phyloP scores from a whole-genome alignment of 2,888 invertebrate species.

The Biston betularia region DNA sequence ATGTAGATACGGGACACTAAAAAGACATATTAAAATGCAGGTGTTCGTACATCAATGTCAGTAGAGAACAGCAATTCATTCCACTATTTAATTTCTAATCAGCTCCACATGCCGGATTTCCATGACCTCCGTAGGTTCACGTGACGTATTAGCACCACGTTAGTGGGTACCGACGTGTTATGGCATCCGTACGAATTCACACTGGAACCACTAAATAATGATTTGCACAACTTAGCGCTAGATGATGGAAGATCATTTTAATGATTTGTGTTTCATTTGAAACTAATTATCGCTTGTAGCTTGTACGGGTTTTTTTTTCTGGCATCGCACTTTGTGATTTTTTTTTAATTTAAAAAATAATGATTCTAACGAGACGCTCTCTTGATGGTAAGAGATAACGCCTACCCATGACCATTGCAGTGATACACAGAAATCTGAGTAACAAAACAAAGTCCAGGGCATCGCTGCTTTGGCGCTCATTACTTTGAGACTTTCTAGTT shows the following conservation, averaged over 20 bases:
- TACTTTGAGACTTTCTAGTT: too few species aligned
- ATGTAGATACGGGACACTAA: too few species aligned
- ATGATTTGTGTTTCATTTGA: constrained; percentile 18
- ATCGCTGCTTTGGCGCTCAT: too few species aligned
- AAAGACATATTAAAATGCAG: too few species aligned
- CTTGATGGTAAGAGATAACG: too few species aligned
- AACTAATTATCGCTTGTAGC: constrained; percentile 23
- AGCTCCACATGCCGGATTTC: constrained; percentile 4
- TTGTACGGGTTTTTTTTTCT: not conserved
- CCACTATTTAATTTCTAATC: not conserved
- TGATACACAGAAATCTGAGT: too few species aligned
- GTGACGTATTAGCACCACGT: constrained; percentile 19
- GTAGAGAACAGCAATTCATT: not conserved
- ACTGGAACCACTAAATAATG: constrained; percentile 41
- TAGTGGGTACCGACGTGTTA: constrained; percentile 14
- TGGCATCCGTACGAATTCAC: constrained; percentile 19
- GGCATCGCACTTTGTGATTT: not conserved
- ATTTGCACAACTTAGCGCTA: constrained; percentile 42
- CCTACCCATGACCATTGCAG: too few species aligned
- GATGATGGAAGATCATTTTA: constrained; percentile 47
- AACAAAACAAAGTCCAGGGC: too few species aligned
- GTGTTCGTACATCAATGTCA: not conserved
- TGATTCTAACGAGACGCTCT: too few species aligned
- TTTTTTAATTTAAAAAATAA: too few species aligned
- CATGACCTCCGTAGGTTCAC: constrained; percentile 24